phyloP scores from a whole-genome alignment of 2,888 invertebrate species.

The Sminthurides aquaticus region DNA sequence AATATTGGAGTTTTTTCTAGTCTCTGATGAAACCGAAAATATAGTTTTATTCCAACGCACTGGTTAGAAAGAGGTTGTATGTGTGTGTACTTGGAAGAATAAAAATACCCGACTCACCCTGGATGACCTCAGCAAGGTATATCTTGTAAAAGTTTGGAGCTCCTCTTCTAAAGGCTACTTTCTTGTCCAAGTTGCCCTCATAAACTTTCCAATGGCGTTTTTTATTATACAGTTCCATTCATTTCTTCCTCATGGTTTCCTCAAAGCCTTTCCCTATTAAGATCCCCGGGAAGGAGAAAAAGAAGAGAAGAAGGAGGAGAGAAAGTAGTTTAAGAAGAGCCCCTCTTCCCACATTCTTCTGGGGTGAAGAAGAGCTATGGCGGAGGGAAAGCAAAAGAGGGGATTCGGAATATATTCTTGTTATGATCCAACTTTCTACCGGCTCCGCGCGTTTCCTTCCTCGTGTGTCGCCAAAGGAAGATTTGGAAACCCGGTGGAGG shows the following conservation, averaged over 20 bases:
- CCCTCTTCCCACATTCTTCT: background rate
- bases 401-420: background rate
- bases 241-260: slow-evolving; percentile 15
- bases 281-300: background rate
- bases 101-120: slow-evolving; percentile 5
- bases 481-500: too few species aligned
- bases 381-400: background rate
- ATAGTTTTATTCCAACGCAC: too few species aligned
- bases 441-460: too few species aligned
- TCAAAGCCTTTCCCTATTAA: background rate
- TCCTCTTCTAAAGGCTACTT: slow-evolving; percentile 18
- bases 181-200: slow-evolving; percentile 23
- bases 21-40: too few species aligned
- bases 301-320: background rate
- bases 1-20: too few species aligned
- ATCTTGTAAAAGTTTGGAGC: slow-evolving; percentile 13
- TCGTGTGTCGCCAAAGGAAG: too few species aligned
- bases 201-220: slow-evolving; percentile 29
- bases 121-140: slow-evolving; percentile 11
- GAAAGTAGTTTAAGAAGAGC: slow-evolving; percentile 3
- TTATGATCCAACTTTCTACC: background rate
- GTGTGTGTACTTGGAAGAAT: too few species aligned
- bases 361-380: background rate
- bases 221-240: slow-evolving; percentile 23
- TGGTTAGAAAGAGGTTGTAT: too few species aligned